Evolutionary conservation across 2,113 vertebrate species (phyloP).

Genomic region (Nematolebias whitei): DNA sequence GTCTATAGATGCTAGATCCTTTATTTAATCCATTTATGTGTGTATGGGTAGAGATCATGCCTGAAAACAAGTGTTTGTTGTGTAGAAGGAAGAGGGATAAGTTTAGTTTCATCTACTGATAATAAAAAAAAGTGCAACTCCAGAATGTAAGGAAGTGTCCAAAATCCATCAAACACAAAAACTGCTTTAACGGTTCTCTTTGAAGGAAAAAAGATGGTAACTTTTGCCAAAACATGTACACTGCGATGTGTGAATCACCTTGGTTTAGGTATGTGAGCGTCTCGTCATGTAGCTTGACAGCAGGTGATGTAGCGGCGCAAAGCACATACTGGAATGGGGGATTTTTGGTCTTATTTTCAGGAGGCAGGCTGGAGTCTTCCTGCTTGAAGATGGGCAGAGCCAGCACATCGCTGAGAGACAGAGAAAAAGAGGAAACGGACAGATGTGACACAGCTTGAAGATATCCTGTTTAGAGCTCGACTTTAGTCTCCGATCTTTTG

Average conservation of each 20-base stretch:
- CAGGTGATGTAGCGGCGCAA: constrained; percentile 94
- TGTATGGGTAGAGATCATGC: too few relatives aligned
- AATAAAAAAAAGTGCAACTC: too few relatives aligned
- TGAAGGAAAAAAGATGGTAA: too few relatives aligned
- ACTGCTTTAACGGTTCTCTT: too few relatives aligned
- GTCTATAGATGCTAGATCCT: too few relatives aligned
- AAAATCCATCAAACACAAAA: too few relatives aligned
- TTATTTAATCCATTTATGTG: too few relatives aligned
- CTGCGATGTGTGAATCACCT: constrained; percentile 78
- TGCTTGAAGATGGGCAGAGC: constrained; percentile 99
- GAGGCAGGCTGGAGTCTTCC: constrained; percentile 92
- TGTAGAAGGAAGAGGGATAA: too few relatives aligned
- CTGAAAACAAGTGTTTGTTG: too few relatives aligned
- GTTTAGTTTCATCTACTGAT: too few relatives aligned
- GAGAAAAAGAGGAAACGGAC: constrained; percentile 1
- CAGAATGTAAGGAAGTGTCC: too few relatives aligned
- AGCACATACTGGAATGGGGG: constrained; percentile 98
- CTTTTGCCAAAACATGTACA: neutral
- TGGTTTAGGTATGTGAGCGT: constrained; percentile 99
- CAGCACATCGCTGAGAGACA: constrained; percentile 87
- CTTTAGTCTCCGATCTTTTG: neutral
- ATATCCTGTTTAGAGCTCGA: neutral
- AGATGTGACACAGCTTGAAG: neutral
- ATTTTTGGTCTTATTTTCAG: constrained; percentile 91
- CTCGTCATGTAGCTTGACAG: constrained; percentile 95